phyloP scores from a whole-genome alignment of 2,113 vertebrate species.

The Ancistrus triradiatus region DNA sequence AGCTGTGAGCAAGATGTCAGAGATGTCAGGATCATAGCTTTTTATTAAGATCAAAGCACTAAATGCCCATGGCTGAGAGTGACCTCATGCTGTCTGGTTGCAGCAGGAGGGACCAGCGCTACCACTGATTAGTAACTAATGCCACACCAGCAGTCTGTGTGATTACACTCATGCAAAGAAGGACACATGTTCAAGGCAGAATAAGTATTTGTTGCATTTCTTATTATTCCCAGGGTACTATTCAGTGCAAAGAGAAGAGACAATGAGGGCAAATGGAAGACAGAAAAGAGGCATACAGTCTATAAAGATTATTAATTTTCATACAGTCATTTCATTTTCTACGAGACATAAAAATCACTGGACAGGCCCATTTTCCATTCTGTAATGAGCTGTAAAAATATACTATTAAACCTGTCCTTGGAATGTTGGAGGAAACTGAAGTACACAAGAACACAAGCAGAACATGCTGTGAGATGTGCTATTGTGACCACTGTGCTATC shows the following conservation, averaged over 20 bases:
- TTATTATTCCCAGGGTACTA: background rate
- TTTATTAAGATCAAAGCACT: background rate
- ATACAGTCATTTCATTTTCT: too few relatives aligned
- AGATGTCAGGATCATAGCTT: background rate
- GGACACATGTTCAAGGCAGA: background rate
- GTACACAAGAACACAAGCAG: too few relatives aligned
- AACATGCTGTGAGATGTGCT: too few relatives aligned
- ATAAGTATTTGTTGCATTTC: background rate
- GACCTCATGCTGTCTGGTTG: conserved; percentile 9
- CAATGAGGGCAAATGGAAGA: background rate
- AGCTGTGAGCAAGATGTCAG: background rate
- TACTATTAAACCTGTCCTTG: too few relatives aligned
- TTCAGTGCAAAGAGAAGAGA: background rate
- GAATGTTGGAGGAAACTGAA: too few relatives aligned
- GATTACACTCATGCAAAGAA: background rate
- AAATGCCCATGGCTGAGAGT: background rate
- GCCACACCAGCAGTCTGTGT: conserved; percentile 6
- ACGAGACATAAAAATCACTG: background rate
- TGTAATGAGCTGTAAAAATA: too few relatives aligned
- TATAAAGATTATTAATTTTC: too few relatives aligned
- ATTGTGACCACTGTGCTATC: too few relatives aligned
- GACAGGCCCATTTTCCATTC: background rate
- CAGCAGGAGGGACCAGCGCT: conserved; percentile 21
- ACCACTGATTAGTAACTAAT: conserved; percentile 46
- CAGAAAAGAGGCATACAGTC: too few relatives aligned